These are phyloP conservation scores for Lamprologus tigripictilis DNA, from an alignment of 2,113 vertebrate genomes.

Conservation along the genomic window DNA sequence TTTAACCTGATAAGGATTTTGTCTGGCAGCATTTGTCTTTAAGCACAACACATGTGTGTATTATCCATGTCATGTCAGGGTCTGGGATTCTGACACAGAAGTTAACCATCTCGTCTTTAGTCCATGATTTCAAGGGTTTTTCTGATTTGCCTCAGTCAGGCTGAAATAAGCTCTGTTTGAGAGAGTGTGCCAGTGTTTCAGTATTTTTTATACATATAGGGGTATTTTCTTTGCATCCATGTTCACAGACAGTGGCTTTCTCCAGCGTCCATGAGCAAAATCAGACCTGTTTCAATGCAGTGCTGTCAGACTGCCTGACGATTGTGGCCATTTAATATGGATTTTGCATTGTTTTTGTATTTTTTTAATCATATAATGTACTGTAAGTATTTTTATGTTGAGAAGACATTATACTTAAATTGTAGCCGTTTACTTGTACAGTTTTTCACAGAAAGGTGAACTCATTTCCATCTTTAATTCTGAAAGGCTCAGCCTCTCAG, in stretches of 20 bases:
- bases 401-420: neutral
- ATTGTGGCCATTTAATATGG: neutral
- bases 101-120: neutral
- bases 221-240: neutral
- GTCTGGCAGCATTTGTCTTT: neutral
- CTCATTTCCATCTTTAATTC: neutral
- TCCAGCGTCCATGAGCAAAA: neutral
- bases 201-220: neutral
- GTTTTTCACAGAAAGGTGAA: neutral
- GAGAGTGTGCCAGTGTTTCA: neutral
- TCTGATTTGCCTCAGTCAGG: neutral
- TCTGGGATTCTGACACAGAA: neutral
- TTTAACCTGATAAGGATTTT: neutral
- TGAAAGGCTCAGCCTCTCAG: neutral
- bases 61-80: neutral
- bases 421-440: neutral
- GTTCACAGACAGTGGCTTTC: neutral
- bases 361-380: neutral
- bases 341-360: neutral
- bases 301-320: neutral
- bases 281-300: neutral
- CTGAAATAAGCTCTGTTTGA: neutral
- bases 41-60: neutral
- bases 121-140: neutral
- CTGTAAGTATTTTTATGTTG: neutral